phyloP scores from a whole-genome alignment of 2,797 vertebrate species.

The Scarus forsteni region DNA sequence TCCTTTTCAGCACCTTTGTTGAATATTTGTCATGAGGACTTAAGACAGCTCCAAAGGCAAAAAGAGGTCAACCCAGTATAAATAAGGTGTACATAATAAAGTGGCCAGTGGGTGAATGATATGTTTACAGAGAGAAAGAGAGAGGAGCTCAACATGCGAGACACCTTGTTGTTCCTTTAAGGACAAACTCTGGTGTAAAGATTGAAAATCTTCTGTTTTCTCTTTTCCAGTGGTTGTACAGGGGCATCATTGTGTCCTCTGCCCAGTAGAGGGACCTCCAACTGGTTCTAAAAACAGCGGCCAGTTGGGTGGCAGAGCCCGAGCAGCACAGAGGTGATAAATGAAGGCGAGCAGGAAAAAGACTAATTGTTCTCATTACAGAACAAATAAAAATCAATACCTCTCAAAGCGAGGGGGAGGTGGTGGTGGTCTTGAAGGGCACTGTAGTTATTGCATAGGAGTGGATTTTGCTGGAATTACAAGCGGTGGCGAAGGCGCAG shows the following conservation, averaged over 20 bases:
- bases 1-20: no score
- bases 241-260: conserved; percentile 41
- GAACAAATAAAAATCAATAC: conserved; percentile 83
- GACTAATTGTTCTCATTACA: conserved; percentile 85
- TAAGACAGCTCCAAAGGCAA: no score
- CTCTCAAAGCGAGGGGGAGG: conserved; percentile 72
- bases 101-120: no score
- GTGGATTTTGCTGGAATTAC: conserved; percentile 77
- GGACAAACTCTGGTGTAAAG: neutral
- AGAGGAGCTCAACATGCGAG: no score
- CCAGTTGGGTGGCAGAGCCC: conserved; percentile 54
- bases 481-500: conserved; percentile 66
- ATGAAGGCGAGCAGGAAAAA: conserved; percentile 78
- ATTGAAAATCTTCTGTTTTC: conserved; percentile 24
- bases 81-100: no score
- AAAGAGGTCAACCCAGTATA: no score
- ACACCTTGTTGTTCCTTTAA: conserved; percentile 3
- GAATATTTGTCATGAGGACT: no score
- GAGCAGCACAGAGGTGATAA: conserved; percentile 67
- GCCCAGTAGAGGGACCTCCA: conserved; percentile 48
- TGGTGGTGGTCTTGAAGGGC: conserved; percentile 69
- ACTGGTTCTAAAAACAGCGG: conserved; percentile 57
- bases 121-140: no score
- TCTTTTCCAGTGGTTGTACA: conserved; percentile 20
- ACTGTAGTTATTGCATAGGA: conserved; percentile 81